Evolutionary conservation across 2,113 vertebrate species (phyloP), one percentile per base, ranked within the genome.

Genomic region (Rostratula benghalensis): DNA sequence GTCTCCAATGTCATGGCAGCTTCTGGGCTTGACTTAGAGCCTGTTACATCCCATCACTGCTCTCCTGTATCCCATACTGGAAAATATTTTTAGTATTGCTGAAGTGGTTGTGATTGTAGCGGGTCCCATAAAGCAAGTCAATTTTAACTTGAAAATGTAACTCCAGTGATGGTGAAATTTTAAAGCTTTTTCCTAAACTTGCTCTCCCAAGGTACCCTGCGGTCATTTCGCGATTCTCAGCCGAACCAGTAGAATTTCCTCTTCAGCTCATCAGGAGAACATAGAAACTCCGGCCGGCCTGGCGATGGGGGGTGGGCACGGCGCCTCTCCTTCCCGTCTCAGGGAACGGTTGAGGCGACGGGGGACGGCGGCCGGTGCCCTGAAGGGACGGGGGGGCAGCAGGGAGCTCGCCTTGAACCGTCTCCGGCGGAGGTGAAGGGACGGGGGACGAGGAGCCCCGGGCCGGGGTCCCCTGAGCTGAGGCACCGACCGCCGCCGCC

Each of bases 251-350:
- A 31, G 45, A 12, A n/a, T 59, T 35, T 39, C 21, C 51, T 6
- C 27, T 21, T 23, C 22, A 31, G 63, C 5, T 0, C 56, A 57
- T 68, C 56, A 33, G 41, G 9, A 17, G 48, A 24, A 11, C 25
- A 1, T 0, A 17, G 1, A 13, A 9, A 0, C 63, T 23, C 39
- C 15, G 14, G 33, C 18, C 27, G 53, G 28, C 17, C 28, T 3
- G 56, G 11, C 30, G 3, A 3, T n/a, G n/a, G n/a, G n/a, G 16
- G n/a, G 3, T 22, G 4, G 11, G 3, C 60, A 1, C 28, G 4
- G 69, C 56, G 12, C 17, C 45, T 6, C 30, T 7, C 16, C 57
- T 10, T 41, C 61, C 56, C 57, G 46, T 75, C 65, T 53, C 92
- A 15, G 37, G 22, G 35, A 33, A 2, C 1, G 48, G 30, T 69